Evolutionary conservation across 2,113 vertebrate species (phyloP).

Genomic region (Bagarius yarrelli): DNA sequence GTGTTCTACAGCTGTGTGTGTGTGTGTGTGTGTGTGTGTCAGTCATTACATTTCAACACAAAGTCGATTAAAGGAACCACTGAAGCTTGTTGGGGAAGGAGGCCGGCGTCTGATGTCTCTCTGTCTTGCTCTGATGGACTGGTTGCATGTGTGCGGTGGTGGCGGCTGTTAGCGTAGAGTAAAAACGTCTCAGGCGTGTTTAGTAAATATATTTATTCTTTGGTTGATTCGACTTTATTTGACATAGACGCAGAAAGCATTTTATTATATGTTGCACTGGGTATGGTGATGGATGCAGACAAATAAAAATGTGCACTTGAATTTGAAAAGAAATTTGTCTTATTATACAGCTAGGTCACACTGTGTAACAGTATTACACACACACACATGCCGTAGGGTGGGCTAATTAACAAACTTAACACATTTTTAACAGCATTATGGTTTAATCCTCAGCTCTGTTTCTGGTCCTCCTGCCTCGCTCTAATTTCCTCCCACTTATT

Average conservation of each 20-base stretch:
- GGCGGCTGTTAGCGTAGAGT: background rate
- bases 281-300: too few relatives aligned
- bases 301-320: background rate
- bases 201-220: too few relatives aligned
- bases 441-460: too few relatives aligned
- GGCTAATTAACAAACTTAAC: background rate
- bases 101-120: background rate
- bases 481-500: too few relatives aligned
- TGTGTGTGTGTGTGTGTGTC: slow-evolving; percentile 9
- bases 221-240: too few relatives aligned
- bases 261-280: too few relatives aligned
- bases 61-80: slow-evolving; percentile 19
- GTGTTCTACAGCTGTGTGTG: slow-evolving; percentile 29
- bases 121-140: background rate
- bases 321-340: background rate
- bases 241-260: too few relatives aligned
- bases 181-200: background rate
- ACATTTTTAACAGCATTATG: too few relatives aligned
- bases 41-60: slow-evolving; percentile 21
- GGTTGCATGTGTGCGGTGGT: background rate
- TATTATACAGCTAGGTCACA: background rate
- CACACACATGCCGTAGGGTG: background rate
- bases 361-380: background rate
- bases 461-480: too few relatives aligned
- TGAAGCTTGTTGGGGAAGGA: background rate